phyloP scores from a whole-genome alignment of 2,888 invertebrate genomes.

The Stratiomys singularior region DNA sequence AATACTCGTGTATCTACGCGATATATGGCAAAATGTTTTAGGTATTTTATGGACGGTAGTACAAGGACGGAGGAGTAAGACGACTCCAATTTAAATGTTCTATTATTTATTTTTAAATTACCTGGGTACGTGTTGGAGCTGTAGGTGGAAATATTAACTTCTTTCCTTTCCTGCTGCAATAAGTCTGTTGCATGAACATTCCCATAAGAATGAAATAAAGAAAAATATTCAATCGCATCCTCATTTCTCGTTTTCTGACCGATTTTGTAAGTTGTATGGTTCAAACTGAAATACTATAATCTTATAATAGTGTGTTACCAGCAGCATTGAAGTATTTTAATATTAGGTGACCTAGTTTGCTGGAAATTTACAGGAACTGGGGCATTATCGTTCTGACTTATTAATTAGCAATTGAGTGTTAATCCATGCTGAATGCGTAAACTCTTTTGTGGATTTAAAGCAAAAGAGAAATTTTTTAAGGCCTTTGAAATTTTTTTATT shows the following conservation, averaged over 20 bases:
- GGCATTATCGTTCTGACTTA: background rate
- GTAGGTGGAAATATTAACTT: conserved; percentile 61
- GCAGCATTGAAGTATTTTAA: too few relatives aligned
- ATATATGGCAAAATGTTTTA: too few relatives aligned
- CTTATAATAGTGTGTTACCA: too few relatives aligned
- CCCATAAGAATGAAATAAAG: background rate
- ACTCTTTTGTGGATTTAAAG: too few relatives aligned
- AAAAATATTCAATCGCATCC: background rate
- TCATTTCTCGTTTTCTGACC: background rate
- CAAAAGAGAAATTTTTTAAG: too few relatives aligned
- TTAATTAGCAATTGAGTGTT: conserved; percentile 15
- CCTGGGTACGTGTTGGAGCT: conserved; percentile 62
- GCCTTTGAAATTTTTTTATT: too few relatives aligned
- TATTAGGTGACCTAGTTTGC: background rate
- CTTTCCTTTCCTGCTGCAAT: background rate
- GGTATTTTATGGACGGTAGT: too few relatives aligned
- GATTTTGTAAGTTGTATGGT: background rate
- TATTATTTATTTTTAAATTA: too few relatives aligned
- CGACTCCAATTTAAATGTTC: too few relatives aligned
- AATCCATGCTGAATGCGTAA: background rate
- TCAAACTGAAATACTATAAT: background rate
- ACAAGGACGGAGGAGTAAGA: too few relatives aligned
- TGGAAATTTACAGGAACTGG: background rate
- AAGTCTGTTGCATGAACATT: background rate
- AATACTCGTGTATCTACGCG: too few relatives aligned